Evolutionary conservation across 2,113 vertebrate species (phyloP).

Genomic region (Nannospalax galili): DNA sequence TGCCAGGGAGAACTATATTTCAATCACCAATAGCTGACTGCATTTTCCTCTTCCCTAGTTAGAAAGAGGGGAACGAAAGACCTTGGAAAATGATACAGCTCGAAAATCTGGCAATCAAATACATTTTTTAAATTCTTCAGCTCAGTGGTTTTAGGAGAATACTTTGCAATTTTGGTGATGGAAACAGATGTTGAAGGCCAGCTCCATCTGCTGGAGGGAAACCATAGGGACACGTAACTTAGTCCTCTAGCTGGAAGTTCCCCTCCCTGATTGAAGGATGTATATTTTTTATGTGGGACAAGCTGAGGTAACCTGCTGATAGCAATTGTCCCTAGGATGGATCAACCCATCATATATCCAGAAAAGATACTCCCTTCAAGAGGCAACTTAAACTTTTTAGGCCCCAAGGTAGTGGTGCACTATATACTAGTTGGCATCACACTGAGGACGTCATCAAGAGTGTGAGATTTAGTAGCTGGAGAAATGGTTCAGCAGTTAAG

Average conservation of each 20-base stretch:
- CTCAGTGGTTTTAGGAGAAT: slow-evolving; percentile 22
- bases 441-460: neutral
- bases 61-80: neutral
- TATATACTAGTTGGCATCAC: neutral
- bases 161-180: slow-evolving; percentile 26
- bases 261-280: neutral
- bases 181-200: neutral
- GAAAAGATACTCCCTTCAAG: neutral
- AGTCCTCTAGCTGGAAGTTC: neutral
- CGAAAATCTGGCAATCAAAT: slow-evolving; percentile 50
- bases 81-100: slow-evolving; percentile 34
- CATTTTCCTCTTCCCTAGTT: slow-evolving; percentile 31
- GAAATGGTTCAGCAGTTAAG: neutral
- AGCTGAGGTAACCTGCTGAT: neutral
- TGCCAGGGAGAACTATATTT: neutral
- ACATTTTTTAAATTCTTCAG: slow-evolving; percentile 65
- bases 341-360: neutral
- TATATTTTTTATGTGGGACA: neutral
- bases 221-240: neutral
- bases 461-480: neutral
- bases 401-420: no score
- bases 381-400: neutral
- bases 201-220: neutral
- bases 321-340: neutral
- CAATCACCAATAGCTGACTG: neutral